phyloP scores from a whole-genome alignment of 2,113 vertebrate species.

The Alligator mississippiensis region DNA sequence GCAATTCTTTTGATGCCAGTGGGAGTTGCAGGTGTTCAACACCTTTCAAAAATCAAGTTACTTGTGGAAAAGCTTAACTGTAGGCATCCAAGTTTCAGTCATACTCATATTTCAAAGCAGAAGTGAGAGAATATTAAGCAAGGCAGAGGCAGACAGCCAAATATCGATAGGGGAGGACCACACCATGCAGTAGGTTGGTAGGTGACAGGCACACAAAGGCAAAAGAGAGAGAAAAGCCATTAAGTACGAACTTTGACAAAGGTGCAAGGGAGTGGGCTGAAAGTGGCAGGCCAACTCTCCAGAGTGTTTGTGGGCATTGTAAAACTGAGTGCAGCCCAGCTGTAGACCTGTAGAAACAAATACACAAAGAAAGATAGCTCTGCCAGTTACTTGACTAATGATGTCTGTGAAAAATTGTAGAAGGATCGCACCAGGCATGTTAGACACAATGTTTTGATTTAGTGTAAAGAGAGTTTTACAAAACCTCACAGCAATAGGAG shows the following conservation, averaged over 20 bases:
- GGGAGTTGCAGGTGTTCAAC: not conserved
- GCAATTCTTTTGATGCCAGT: not conserved
- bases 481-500: not conserved
- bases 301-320: not conserved
- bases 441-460: not conserved
- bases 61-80: not conserved
- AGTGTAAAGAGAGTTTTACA: not conserved
- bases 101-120: not conserved
- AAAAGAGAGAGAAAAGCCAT: not conserved
- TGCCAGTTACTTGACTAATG: not conserved
- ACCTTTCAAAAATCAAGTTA: slow-evolving; percentile 15
- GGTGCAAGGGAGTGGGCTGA: not conserved
- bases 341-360: not conserved
- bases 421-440: not conserved
- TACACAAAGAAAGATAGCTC: not conserved
- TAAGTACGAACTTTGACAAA: not conserved
- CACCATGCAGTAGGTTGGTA: not conserved
- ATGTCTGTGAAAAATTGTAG: not conserved
- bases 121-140: not conserved
- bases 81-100: not conserved
- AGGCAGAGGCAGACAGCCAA: not conserved
- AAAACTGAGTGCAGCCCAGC: not conserved
- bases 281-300: not conserved
- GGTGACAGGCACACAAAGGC: not conserved
- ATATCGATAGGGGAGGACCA: not conserved